Evolutionary conservation across 2,113 vertebrate genomes (phyloP), one percentile per base, ranked within the genome.

Genomic region (Hiodon alosoides): DNA sequence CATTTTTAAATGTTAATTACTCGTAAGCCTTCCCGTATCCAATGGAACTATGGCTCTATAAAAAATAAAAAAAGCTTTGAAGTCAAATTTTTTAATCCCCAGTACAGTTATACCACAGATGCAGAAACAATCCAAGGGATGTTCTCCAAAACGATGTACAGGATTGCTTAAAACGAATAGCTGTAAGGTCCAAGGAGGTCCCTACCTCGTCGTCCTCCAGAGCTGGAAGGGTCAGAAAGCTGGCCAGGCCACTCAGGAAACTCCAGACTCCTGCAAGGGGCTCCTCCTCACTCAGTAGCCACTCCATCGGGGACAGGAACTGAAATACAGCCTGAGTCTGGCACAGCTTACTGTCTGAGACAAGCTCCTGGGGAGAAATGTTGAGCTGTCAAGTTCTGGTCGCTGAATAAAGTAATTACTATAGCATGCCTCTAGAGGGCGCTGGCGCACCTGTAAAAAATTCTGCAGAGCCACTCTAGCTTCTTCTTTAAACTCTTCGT

Each of bases 141-240:
- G 2, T 31, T 31, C n/a, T n/a, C n/a, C n/a, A n/a, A n/a, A n/a
- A n/a, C n/a, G n/a, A n/a, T n/a, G n/a, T n/a, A n/a, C 31, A 31
- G 2, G 31, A 31, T 31, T 31, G 31, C 31, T 31, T 31, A 31
- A 31, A 31, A 31, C 31, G 0, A 31, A 31, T 31, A 31, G 31
- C 31, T 31, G 31, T 31, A 31, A 31, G 31, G 31, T n/a, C n/a
- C n/a, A n/a, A n/a, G n/a, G n/a, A n/a, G n/a, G n/a, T n/a, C n/a
- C n/a, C n/a, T n/a, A n/a, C n/a, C n/a, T n/a, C n/a, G n/a, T 91
- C 89, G 58, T 91, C 89, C 59, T 89, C 89, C 4, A 85, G 81
- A 9, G 83, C 79, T 13, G 85, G 17, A 58, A 4, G 85, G 55
- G 85, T 89, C 11, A 92, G 85, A 68, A 91, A 85, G 70, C 77